Evolutionary conservation across 2,113 vertebrate species (phyloP).

Genomic region (Hirundichthys speculiger): DNA sequence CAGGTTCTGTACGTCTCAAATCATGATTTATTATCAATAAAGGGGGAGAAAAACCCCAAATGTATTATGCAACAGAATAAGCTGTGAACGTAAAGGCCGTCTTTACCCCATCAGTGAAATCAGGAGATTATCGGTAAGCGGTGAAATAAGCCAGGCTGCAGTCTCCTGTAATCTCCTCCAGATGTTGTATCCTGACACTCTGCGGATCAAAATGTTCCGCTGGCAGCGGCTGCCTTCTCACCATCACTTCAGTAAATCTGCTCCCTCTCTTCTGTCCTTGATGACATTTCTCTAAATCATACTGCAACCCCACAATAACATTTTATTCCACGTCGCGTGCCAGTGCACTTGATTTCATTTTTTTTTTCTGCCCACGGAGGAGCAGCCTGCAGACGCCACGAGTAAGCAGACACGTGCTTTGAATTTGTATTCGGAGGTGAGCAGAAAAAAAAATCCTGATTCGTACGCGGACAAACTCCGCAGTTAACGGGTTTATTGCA

Average conservation of each 20-base stretch:
- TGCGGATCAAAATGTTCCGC: slow-evolving; percentile 15
- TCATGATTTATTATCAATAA: no score
- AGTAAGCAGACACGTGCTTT: no score
- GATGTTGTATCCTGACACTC: slow-evolving; percentile 15
- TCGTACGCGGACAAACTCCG: no score
- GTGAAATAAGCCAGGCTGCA: slow-evolving; percentile 13
- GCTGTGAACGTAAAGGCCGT: neutral
- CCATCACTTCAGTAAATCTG: neutral
- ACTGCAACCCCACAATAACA: neutral
- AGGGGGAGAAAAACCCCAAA: no score
- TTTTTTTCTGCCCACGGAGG: neutral
- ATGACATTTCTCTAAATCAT: neutral
- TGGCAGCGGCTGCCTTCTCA: neutral
- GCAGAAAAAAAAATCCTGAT: no score
- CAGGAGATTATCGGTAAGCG: slow-evolving; percentile 6
- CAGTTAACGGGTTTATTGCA: no score
- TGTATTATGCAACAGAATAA: no score
- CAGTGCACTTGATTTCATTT: neutral
- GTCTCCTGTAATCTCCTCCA: slow-evolving; percentile 26
- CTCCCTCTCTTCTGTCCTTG: neutral
- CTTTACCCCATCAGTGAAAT: neutral
- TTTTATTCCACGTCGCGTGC: neutral
- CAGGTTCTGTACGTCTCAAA: no score
- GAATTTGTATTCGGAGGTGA: no score
- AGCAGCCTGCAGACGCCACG: neutral